Evolutionary conservation across 2,888 invertebrate genomes (phyloP), one percentile per base, ranked within the genome.

Genomic region (Acleris sparsana): DNA sequence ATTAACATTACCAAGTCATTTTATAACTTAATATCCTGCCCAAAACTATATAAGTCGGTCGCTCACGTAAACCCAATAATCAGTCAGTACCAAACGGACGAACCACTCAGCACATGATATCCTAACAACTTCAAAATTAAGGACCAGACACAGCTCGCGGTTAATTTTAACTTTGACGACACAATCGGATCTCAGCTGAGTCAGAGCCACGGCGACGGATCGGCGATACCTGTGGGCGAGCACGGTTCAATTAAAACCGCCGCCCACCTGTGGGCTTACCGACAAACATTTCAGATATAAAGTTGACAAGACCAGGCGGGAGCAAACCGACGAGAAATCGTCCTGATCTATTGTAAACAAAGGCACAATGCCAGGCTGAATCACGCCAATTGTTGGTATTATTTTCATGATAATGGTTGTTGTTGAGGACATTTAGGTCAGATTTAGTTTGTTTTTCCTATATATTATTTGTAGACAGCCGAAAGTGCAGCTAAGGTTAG

Each of bases 201-300:
- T 71, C 71, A 71, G 56, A 58, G 55, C 57, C 1, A n/a, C 22
- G 59, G 55, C 60, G 43, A 66, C 57, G 64, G 56, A 69, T 65
- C 67, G 58, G 55, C 22, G 43, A 20, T 39, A 55, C 39, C 56
- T 59, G 69, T 69, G 68, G 69, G 69, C 71, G 71, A 69, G 53
- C 63, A 17, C 25, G 62, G 64, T 52, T 66, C 67, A 70, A 70
- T 64, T 67, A 69, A 69, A 67, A 55, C 53, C 43, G 51, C 62
- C 66, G 58, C 70, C 71, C 63, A 69, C 69, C 39, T 48, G 53
- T 64, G 60, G 60, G 55, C 51, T 65, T 56, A 53, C 39, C 46
- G 63, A 46, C 57, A 44, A 57, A 57, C 57, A 25, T 17, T 29
- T 48, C 25, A 29, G 44, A 60, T 53, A 55, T 51, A 11, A 61